Percentiles rank a stretch among this genome's conserved stretches.
These are phyloP conservation scores for Reticulitermes lucifugus DNA, from an alignment of 2,888 invertebrate genomes.

Conservation along the genomic window DNA sequence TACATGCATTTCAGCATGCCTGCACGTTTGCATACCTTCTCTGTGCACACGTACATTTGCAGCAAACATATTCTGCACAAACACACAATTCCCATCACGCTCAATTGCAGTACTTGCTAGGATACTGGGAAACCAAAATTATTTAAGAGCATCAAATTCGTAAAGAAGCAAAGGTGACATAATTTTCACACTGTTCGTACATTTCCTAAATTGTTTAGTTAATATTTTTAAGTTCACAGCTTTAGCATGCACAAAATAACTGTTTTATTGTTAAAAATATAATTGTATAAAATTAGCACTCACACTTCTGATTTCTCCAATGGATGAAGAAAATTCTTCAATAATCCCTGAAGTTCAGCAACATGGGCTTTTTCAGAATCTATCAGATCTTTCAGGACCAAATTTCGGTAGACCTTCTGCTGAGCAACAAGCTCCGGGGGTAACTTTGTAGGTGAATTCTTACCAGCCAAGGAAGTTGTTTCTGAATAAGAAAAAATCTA, in stretches of 20 bases:
- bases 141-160: no score
- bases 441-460: constrained; percentile 48
- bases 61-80: no score
- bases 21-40: no score
- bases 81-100: no score
- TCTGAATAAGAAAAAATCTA: constrained; percentile 14
- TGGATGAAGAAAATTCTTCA: constrained; percentile 89
- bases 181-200: no score
- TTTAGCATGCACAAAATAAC: background rate
- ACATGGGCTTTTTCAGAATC: constrained; percentile 95
- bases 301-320: constrained; percentile 89
- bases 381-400: constrained; percentile 89
- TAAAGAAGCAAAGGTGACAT: no score
- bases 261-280: background rate
- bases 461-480: constrained; percentile 30
- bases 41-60: no score
- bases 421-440: constrained; percentile 60
- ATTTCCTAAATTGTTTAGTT: no score
- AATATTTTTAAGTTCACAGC: background rate
- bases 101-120: no score
- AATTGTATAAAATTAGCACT: constrained; percentile 61
- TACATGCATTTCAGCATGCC: no score
- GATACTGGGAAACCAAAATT: no score
- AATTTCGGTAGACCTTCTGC: constrained; percentile 82
- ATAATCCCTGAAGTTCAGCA: constrained; percentile 86